Base-by-base conservation (phyloP, 2,888 invertebrate species). In the Chorisops tibialis region DNA sequence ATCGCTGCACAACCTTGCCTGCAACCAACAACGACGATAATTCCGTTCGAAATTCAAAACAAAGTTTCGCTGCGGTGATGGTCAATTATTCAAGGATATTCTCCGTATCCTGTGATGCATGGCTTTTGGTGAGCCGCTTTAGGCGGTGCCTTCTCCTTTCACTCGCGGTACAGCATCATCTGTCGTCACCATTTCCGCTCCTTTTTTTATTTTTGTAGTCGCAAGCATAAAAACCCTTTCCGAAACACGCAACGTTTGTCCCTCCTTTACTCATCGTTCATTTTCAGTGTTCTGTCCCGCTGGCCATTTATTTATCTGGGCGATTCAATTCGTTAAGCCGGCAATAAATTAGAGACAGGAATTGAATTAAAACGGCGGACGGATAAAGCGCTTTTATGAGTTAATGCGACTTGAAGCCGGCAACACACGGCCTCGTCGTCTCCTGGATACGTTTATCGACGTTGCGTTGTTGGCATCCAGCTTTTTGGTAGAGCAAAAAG, bases 321-420 rank as follows among this genome's bases (percentile, higher is more conserved):
- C 41, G 62, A 62, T 62, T 62, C 59, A 62, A 62, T 62, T 59
- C 62, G 62, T 62, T 62, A 62, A 62, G 59, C 59, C 51, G 58
- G 59, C 39, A 58, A 62, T 62, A 62, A 62, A 62, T 62, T 59
- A 62, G 51, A 62, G 59, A 30, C 58, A 62, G 58, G 62, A 62
- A 62, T 62, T 62, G 62, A 62, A 62, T 62, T 62, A 62, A 62
- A 62, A 58, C 51, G 59, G 51, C 51, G 51, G 49, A 62, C 12
- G 54, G 52, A 59, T 48, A 62, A 62, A 62, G 45, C 38, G 62
- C 51, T 62, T 62, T 62, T 62, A 62, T 62, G 62, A 62, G 62
- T 62, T 62, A 62, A 58, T 62, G 62, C 51, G 59, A 50, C 59
- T 45, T 38, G 22, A 41, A 48, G 19, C 11, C 35, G 39, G 39